These are phyloP conservation scores for Hypothenemus hampei DNA, from an alignment of 1,140 invertebrate species.

Conservation along the genomic window DNA sequence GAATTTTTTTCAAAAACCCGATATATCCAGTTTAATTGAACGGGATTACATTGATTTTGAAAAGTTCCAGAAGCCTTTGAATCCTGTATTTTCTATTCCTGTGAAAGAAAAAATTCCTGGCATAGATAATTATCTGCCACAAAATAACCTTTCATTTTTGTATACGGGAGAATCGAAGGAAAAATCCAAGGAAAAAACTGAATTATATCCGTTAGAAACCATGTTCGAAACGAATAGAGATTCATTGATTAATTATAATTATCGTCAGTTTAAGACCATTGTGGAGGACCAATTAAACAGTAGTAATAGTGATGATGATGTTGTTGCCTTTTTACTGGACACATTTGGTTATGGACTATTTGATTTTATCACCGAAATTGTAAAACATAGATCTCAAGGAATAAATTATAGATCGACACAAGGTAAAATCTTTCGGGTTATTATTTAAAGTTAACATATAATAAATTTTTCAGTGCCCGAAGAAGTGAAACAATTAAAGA, in stretches of 20 bases:
- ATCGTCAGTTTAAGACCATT: slow-evolving; percentile 31
- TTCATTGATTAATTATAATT: slow-evolving; percentile 28
- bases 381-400: slow-evolving; percentile 62
- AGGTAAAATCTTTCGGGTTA: too few relatives aligned
- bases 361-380: slow-evolving; percentile 73
- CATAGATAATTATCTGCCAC: slow-evolving; percentile 25
- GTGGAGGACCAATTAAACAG: slow-evolving; percentile 43
- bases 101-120: slow-evolving; percentile 30
- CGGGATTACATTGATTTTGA: neutral
- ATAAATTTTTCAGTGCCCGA: too few relatives aligned
- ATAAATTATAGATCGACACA: slow-evolving; percentile 31
- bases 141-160: slow-evolving; percentile 26
- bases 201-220: slow-evolving; percentile 23
- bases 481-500: too few relatives aligned
- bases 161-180: slow-evolving; percentile 19
- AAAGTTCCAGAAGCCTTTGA: neutral
- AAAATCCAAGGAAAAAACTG: neutral
- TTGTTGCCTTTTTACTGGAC: slow-evolving; percentile 86
- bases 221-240: slow-evolving; percentile 31
- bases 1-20: neutral
- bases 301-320: slow-evolving; percentile 61
- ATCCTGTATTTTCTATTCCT: slow-evolving; percentile 34
- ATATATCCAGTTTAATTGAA: neutral
- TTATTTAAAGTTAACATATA: too few relatives aligned
- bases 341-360: slow-evolving; percentile 83